phyloP scores from a whole-genome alignment of 30 jellyfish, hydroid and myxozoan genomes.

The Aurelia sp. region DNA sequence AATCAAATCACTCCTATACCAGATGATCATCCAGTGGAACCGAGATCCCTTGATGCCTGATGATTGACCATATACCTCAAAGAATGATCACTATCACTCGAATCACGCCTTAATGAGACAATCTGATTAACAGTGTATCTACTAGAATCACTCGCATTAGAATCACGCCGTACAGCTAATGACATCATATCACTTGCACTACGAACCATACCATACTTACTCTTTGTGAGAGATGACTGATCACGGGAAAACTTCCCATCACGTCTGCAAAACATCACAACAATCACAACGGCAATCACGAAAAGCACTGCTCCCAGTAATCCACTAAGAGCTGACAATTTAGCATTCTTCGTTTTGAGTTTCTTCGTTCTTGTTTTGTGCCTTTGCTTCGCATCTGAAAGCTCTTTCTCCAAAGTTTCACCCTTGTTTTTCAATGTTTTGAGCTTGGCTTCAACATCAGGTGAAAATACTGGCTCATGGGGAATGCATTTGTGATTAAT shows the following conservation, averaged over 20 bases:
- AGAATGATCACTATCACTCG: background rate
- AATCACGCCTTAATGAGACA: background rate
- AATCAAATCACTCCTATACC: too few species aligned
- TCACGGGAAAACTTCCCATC: background rate
- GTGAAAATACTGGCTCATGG: background rate
- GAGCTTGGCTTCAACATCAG: background rate
- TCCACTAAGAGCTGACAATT: background rate
- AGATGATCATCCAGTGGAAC: too few species aligned
- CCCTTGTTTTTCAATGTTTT: background rate
- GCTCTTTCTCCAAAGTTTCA: background rate
- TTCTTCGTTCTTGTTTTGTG: background rate
- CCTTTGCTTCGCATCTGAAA: background rate
- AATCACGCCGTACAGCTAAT: slow-evolving; percentile 7
- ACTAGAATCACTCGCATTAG: background rate
- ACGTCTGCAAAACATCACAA: background rate
- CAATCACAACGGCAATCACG: background rate
- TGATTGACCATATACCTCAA: background rate
- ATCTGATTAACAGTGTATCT: background rate
- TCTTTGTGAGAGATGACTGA: background rate
- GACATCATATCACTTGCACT: slow-evolving; percentile 5
- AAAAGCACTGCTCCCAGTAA: background rate
- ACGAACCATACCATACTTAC: slow-evolving; percentile 44
- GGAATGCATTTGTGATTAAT: slow-evolving; percentile 75
- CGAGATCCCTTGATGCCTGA: background rate
- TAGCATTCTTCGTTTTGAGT: background rate